Evolutionary conservation across 2,113 vertebrate species (phyloP), one percentile per base, ranked within the genome.

Genomic region (Pluvialis apricaria): DNA sequence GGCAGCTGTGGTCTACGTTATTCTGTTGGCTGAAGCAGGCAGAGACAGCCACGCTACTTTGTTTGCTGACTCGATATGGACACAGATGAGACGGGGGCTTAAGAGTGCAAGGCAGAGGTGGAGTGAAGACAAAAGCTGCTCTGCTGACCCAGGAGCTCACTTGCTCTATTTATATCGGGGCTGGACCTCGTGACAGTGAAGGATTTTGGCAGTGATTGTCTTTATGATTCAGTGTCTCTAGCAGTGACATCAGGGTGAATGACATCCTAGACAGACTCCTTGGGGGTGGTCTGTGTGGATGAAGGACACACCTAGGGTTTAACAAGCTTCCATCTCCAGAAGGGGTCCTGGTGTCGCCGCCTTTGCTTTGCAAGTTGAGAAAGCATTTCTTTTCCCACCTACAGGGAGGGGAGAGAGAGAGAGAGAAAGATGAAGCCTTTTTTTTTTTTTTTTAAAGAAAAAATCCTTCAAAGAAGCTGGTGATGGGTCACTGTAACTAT

Each of bases 261-360:
- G 96, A 96, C 94, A 96, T 98, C 97, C 96, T 87, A 80, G 95
- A 93, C 91, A 88, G 97, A 96, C 97, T 98, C 98, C 97, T 94
- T 71, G 95, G 95, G 94, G 96, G 90, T 97, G 95, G 94, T 93
- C 97, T 93, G 96, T 79, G 95, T 26, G 92, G 97, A 97, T 98
- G 97, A 97, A 98, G 98, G 96, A 98, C 98, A 97, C 94, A 96
- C 95, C 96, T 97, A 97, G 97, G 96, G 96, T 97, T 99, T 99
- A 99, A 97, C 99, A 99, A 98, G 99, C 99, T 99, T 99, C 99
- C 99, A 99, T 99, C 98, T 99, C 99, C 94, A 99, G 98, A 97
- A 99, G 99, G 97, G 99, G 99, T 97, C 99, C 99, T 90, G 99
- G 98, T 98, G 99, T 98, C 95, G 99, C 99, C 96, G 99, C 98